Base-by-base conservation (phyloP, 1,140 invertebrate genomes). In the Hesperophylax magnus region DNA sequence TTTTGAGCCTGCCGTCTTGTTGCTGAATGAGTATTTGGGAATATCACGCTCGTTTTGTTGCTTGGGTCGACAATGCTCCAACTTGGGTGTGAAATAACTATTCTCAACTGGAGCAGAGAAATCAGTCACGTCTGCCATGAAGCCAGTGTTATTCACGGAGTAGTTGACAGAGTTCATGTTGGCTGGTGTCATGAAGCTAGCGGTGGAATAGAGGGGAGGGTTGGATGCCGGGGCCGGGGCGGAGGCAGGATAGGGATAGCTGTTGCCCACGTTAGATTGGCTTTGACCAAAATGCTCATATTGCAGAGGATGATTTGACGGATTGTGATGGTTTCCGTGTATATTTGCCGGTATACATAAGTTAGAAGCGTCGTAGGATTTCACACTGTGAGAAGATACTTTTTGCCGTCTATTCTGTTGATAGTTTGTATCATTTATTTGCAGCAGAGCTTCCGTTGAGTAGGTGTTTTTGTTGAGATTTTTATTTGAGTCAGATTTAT, bases 361-460 rank as follows among this genome's bases (percentile, higher is more conserved):
- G 31, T 79, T 83, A 17, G 78, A 74, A 74, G 60, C 78, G n/a
- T 83, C 82, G 72, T 83, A 80, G 18, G 27, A 52, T 52, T 83
- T 83, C 7, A 39, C 8, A 27, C n/a, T 9, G 31, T 20, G 31
- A 1, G 69, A 79, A 61, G n/a, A 24, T 3, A 54, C 53, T 54
- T 79, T 79, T 20, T 84, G 63, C 74, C 74, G 81, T 11, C 77
- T 34, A 71, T 53, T 77, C 17, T 71, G 71, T 15, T 81, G 77
- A 71, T 81, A 78, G 14, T 69, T 60, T 3, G 56, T 39, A 77
- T 81, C 86, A 52, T 85, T 89, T 8, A 84, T 86, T 14, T 88
- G 87, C 47, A 92, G 91, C 8, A 92, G 81, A 9, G 91, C 89
- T 78, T 92, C 91, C 0, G 91, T 91, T 5, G 91, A 92, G 67